Evolutionary conservation across 2,113 vertebrate species (phyloP).

Genomic region (Guaruba guarouba): DNA sequence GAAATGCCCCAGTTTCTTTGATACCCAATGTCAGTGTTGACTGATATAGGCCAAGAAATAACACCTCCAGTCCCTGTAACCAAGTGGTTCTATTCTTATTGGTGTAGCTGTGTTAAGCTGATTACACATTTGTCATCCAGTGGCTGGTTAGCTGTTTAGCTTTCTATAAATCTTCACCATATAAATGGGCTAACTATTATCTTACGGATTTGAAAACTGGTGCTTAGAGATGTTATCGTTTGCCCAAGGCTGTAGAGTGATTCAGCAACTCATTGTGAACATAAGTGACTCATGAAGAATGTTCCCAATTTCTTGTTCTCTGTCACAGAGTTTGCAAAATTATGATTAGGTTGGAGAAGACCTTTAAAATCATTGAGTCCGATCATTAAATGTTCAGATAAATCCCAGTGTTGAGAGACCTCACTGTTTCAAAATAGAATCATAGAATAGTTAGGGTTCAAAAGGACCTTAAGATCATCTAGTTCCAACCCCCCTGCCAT

Average conservation of each 20-base stretch:
- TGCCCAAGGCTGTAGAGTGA: not conserved
- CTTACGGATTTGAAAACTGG: not conserved
- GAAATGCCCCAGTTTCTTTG: constrained; percentile 18
- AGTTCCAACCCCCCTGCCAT: not conserved
- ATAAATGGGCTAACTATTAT: not conserved
- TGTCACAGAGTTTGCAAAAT: not conserved
- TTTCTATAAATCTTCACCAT: not conserved
- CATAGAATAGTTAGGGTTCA: not conserved
- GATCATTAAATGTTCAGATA: not conserved
- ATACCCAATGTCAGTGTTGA: constrained; percentile 10
- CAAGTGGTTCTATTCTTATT: not conserved
- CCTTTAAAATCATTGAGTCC: not conserved
- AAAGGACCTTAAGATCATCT: not conserved
- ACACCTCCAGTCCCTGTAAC: not conserved
- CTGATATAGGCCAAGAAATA: constrained; percentile 29
- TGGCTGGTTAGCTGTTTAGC: not conserved
- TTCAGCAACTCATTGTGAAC: not conserved
- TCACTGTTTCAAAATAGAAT: not conserved
- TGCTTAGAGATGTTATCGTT: not conserved
- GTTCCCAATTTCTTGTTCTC: not conserved
- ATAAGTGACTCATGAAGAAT: not conserved
- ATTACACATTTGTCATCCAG: not conserved
- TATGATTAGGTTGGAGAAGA: not conserved
- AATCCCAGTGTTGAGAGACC: not conserved
- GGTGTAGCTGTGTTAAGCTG: not conserved